These are phyloP conservation scores for Onthophagus sagittarius DNA, from an alignment of 2,888 invertebrate genomes.

Conservation along the genomic window DNA sequence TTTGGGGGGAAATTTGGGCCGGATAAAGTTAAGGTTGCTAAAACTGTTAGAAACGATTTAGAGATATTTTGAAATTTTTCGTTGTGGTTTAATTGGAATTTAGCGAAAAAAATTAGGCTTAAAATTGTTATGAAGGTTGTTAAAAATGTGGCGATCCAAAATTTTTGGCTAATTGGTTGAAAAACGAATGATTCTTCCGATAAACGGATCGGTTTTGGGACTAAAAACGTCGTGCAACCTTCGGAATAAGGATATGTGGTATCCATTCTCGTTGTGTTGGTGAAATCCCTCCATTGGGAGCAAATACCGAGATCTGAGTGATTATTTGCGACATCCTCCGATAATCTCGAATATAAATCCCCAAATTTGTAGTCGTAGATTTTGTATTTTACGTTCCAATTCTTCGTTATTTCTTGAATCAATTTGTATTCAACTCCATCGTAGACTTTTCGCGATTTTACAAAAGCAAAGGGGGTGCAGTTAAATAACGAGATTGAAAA, in stretches of 20 bases:
- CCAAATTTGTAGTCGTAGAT: constrained; percentile 14
- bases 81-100: background rate
- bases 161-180: constrained; percentile 28
- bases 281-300: constrained; percentile 29
- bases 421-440: constrained; percentile 31
- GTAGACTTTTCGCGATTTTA: constrained; percentile 16
- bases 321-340: constrained; percentile 23
- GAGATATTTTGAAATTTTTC: background rate
- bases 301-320: constrained; percentile 32
- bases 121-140: background rate
- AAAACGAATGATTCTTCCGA: constrained; percentile 33
- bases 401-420: constrained; percentile 29
- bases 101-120: background rate
- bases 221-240: constrained; percentile 35
- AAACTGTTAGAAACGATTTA: background rate
- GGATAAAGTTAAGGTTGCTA: background rate
- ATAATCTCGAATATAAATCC: constrained; percentile 26
- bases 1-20: background rate
- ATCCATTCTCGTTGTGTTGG: constrained; percentile 22
- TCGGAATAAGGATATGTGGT: constrained; percentile 30
- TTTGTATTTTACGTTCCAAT: constrained; percentile 26
- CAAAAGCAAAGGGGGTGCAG: constrained; percentile 30
- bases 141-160: background rate
- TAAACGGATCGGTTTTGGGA: constrained; percentile 35
- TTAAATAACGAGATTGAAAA: constrained; percentile 27